Evolutionary conservation across 2,797 vertebrate genomes (phyloP).

Genomic region (Ispidina lecontei): DNA sequence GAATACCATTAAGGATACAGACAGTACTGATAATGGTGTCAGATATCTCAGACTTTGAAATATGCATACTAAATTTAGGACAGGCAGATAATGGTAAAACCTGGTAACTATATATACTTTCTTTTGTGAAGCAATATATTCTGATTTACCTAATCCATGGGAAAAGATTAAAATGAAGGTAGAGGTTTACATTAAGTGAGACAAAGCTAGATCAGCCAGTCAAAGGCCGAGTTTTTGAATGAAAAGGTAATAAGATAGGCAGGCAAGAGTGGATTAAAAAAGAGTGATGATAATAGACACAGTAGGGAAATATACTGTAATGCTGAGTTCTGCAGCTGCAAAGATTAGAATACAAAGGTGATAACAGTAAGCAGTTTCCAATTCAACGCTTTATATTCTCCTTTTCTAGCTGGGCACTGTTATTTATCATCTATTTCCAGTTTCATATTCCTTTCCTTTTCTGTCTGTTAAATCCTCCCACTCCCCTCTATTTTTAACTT

Average conservation of each 20-base stretch:
- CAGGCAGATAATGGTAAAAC: not conserved
- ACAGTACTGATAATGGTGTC: not conserved
- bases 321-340: conserved; percentile 27
- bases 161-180: not conserved
- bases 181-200: not conserved
- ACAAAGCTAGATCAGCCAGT: not conserved
- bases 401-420: not conserved
- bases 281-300: not conserved
- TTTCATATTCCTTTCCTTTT: not conserved
- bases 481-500: not conserved
- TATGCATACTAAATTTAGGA: not conserved
- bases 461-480: not conserved
- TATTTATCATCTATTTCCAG: not conserved
- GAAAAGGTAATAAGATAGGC: not conserved
- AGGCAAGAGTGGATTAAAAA: conserved; percentile 9
- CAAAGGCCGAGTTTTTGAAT: not conserved
- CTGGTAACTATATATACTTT: not conserved
- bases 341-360: conserved; percentile 26
- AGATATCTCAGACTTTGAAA: not conserved
- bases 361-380: conserved; percentile 7
- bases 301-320: not conserved
- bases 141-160: not conserved
- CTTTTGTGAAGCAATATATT: not conserved
- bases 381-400: conserved; percentile 11
- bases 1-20: not conserved